Base-by-base conservation (phyloP, 64 coral and sea anemone genomes). In the Porites australiensis region DNA sequence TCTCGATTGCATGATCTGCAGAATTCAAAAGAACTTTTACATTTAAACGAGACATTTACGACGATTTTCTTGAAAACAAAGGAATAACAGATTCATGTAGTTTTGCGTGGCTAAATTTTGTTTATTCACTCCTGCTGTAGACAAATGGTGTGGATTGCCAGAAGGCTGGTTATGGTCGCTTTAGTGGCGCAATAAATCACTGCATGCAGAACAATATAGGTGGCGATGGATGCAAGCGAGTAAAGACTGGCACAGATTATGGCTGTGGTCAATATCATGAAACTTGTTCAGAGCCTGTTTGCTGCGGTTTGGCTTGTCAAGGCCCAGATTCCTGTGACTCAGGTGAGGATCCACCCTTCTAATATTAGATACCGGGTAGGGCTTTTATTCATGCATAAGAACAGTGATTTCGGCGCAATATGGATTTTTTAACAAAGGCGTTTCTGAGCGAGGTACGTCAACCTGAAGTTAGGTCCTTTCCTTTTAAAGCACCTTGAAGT, bases 121-220 rank as follows among this genome's bases (percentile, higher is more conserved):
- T 69, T 11, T 67, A 57, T 57, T 57, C 7, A 57, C 27, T n/a
- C 58, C 11, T 11, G 43, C 21, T 12, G 2, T 12, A 97, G 95
- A 97, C 95, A 6, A 97, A 82, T 64, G 95, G 95, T 74, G 8
- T 83, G 7, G 95, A 97, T 57, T 97, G 95, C 48, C 95, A 94
- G 69, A 88, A 64, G 13, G 73, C 95, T 21, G 82, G 82, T 37
- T 97, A 97, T 60, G 92, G 91, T 18, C 92, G 60, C n/a, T 82
- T 97, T 51, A 97, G 95, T 64, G 92, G 92, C 12, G 95, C 75
- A n/a, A 97, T 97, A 18, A 97, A 97, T 52, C 95, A 97, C 77
- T 97, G 95, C 37, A 91, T 88, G 72, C 89, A 67, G 44, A 91
- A 74, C 86, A 94, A 90, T 3, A 37, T 72, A 49, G 95, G 95